Percentiles rank a stretch among this genome's conserved stretches.
These are phyloP conservation scores for Hemithea aestivaria DNA, from an alignment of 2,888 invertebrate genomes.

Conservation along the genomic window DNA sequence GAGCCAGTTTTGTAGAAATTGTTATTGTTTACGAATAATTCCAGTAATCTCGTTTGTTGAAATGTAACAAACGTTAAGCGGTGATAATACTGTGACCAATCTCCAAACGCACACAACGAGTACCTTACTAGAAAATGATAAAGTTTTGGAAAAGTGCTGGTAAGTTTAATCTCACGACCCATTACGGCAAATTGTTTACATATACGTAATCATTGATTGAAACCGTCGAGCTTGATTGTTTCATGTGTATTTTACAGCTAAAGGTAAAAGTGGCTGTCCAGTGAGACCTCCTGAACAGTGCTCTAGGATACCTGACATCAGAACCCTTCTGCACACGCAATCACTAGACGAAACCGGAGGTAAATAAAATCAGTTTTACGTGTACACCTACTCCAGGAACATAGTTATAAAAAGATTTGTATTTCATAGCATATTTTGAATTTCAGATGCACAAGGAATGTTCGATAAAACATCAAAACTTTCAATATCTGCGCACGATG, in stretches of 20 bases:
- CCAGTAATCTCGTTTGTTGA: not conserved
- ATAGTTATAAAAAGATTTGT: no score
- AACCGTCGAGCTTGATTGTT: conserved; percentile 9
- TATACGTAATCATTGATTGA: conserved; percentile 9
- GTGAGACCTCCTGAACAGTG: conserved; percentile 67
- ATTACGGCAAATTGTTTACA: conserved; percentile 3
- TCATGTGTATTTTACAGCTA: conserved; percentile 51
- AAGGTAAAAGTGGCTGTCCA: conserved; percentile 73
- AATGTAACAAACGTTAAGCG: not conserved
- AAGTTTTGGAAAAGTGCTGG: conserved; percentile 89
- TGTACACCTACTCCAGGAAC: conserved; percentile 2
- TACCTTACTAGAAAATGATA: conserved; percentile 77
- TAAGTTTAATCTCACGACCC: conserved; percentile 46
- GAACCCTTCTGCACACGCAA: conserved; percentile 44
- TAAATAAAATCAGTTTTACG: conserved; percentile 30
- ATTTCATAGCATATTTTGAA: not conserved
- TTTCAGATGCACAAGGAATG: conserved; percentile 56
- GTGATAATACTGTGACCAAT: not conserved
- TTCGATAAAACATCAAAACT: conserved; percentile 81
- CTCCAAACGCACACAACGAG: conserved; percentile 5
- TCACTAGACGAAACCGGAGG: conserved; percentile 53
- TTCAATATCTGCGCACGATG: conserved; percentile 86
- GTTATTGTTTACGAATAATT: conserved; percentile 14
- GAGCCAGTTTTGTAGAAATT: conserved; percentile 3
- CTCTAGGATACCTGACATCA: conserved; percentile 35